Conservation (phyloP, 2,888 invertebrate genomes). For the Ectobius pallidus region DNA sequence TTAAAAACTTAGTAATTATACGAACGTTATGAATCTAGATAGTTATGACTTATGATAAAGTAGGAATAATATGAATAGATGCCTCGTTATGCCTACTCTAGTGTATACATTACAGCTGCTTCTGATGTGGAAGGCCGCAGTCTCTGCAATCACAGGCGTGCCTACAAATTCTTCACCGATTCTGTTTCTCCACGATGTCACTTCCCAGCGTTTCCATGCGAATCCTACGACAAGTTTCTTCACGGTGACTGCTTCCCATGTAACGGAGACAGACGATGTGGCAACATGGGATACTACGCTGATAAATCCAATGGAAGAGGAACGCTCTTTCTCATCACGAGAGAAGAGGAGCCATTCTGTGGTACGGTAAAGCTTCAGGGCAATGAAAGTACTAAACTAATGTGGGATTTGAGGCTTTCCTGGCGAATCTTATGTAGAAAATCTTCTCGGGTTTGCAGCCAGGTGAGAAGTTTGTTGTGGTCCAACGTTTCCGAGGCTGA, state of each 20-base stretch:
- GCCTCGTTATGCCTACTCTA: too few species aligned
- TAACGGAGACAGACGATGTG: constrained; percentile 65
- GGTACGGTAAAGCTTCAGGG: too few species aligned
- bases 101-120: constrained; percentile 61
- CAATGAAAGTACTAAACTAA: too few species aligned
- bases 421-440: too few species aligned
- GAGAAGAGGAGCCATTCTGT: constrained; percentile 92
- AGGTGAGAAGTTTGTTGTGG: too few species aligned
- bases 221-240: constrained; percentile 82
- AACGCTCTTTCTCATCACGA: constrained; percentile 85
- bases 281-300: constrained; percentile 94
- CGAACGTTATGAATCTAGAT: too few species aligned
- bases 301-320: constrained; percentile 77
- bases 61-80: too few species aligned
- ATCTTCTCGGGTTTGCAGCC: too few species aligned
- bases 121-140: constrained; percentile 85
- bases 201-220: constrained; percentile 90
- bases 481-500: too few species aligned
- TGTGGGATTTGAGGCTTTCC: too few species aligned
- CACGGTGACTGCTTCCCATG: constrained; percentile 80
- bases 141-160: constrained; percentile 90
- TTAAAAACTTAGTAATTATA: too few species aligned
- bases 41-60: too few species aligned
- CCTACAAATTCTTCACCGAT: constrained; percentile 94
- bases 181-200: constrained; percentile 90